Base-by-base conservation (phyloP, 2,113 vertebrate species). In the Macquaria australasica region DNA sequence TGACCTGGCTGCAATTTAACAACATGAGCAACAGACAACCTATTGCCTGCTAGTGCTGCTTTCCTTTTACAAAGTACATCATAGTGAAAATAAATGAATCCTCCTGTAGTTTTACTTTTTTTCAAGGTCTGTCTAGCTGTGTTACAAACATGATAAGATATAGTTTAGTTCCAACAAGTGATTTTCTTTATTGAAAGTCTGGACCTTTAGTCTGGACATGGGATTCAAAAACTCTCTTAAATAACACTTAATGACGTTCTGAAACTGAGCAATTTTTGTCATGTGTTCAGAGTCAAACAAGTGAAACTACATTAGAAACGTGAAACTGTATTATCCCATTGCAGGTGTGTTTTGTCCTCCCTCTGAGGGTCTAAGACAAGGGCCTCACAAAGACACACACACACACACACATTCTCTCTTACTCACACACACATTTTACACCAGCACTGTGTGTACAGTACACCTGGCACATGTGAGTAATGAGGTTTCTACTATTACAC, bases 381-480 rank as follows among this genome's bases (percentile, higher is more conserved):
- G 14, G 50, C 28, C 51, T 59, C 15, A 31, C 25, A 59, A 37
- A 31, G 3, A 53, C 39, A 79, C 43, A 39, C 21, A 48, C 4
- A 34, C 34, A 31, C 55, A 72, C n/a, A 71, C 64, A 25, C 71
- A 66, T 16, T 16, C 41, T 28, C 21, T 51, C 43, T 50, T 11
- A 31, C 48, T 10, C 59, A 50, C 50, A 43, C 11, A 37, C 53
- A 59, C 37, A 53, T 53, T 25, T 45, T 37, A 37, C 50, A 58
- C 21, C 25, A 48, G 34, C 51, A 37, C 43, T 67, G 41, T 43
- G 25, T 18, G 16, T 43, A 51, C 56, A 41, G 63, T 31, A 18
- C 23, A 73, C 45, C 68, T 58, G 21, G 37, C n/a, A 80, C n/a
- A 68, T 76, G 53, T 79, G 70, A 74, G 71, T 59, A 55, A 63